Conservation (phyloP, 1,140 invertebrate genomes). For the Zaprionus vittiger region DNA sequence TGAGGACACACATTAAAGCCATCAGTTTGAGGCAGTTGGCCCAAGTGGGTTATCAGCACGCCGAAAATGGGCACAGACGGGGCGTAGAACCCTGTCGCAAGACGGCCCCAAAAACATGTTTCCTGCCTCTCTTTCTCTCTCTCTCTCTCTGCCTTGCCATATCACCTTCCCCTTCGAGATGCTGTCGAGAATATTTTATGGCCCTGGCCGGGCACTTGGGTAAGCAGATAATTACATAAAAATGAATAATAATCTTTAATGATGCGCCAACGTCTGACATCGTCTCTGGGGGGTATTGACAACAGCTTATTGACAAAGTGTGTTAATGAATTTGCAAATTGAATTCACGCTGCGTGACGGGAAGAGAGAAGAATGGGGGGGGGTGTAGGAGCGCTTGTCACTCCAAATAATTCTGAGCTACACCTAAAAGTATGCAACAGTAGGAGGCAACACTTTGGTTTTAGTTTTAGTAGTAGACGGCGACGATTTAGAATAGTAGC, state of each 20-base stretch:
- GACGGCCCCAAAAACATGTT: slow-evolving; percentile 20
- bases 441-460: too few relatives aligned
- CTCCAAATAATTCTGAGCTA: too few relatives aligned
- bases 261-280: slow-evolving; percentile 32
- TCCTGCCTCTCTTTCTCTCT: not conserved
- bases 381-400: too few relatives aligned
- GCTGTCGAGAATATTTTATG: slow-evolving; percentile 45
- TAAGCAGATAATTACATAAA: slow-evolving; percentile 81
- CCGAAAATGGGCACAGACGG: not conserved
- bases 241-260: slow-evolving; percentile 76
- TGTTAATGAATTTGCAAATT: slow-evolving; percentile 80
- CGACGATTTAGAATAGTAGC: too few relatives aligned
- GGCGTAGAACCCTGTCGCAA: not conserved
- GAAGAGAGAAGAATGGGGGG: not conserved
- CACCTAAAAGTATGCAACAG: too few relatives aligned
- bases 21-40: slow-evolving; percentile 32
- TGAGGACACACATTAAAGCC: slow-evolving; percentile 36
- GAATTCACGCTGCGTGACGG: slow-evolving; percentile 43
- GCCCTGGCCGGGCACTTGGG: slow-evolving; percentile 32
- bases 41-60: slow-evolving; percentile 26
- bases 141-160: not conserved
- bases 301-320: slow-evolving; percentile 78
- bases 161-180: not conserved
- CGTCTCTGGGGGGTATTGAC: slow-evolving; percentile 65
- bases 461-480: too few relatives aligned